phyloP scores from a whole-genome alignment of 2,797 vertebrate species.

The Etheostoma nigrum region DNA sequence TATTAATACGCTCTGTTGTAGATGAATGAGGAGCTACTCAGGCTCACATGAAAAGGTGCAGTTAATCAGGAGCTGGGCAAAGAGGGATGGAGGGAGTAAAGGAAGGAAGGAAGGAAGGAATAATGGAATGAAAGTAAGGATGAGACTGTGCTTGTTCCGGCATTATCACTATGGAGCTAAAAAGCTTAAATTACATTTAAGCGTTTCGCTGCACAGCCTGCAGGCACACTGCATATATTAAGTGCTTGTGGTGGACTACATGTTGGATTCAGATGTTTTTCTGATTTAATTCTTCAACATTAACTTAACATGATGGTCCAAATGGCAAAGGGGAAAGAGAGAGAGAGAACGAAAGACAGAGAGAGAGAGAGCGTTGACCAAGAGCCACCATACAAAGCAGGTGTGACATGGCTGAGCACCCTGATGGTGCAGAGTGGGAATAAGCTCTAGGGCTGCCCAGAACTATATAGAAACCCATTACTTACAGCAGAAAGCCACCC shows the following conservation, averaged over 20 bases:
- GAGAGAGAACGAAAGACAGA: background rate
- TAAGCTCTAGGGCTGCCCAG: constrained; percentile 61
- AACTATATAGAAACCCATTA: constrained; percentile 77
- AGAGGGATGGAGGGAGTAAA: constrained; percentile 36
- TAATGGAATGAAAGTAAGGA: constrained; percentile 18
- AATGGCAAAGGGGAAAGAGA: constrained; percentile 4
- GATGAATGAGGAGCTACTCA: constrained; percentile 34
- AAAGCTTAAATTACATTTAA: constrained; percentile 69
- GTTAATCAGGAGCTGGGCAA: constrained; percentile 62
- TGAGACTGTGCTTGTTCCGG: constrained; percentile 36
- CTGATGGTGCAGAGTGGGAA: constrained; percentile 49
- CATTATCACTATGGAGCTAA: constrained; percentile 57
- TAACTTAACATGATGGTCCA: constrained; percentile 17
- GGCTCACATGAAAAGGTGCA: constrained; percentile 58
- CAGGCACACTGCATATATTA: constrained; percentile 8
- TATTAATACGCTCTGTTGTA: constrained; percentile 42
- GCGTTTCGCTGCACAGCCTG: constrained; percentile 38
- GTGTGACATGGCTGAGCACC: constrained; percentile 51
- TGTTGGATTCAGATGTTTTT: constrained; percentile 34
- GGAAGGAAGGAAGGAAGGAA: constrained; percentile 19
- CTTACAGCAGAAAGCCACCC: constrained; percentile 74
- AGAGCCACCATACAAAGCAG: constrained; percentile 30
- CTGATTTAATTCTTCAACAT: constrained; percentile 25
- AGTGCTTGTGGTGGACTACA: constrained; percentile 3
- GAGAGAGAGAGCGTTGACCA: constrained; percentile 23